phyloP scores from a whole-genome alignment of 2,797 vertebrate species.

The Pipistrellus pipistrellus region DNA sequence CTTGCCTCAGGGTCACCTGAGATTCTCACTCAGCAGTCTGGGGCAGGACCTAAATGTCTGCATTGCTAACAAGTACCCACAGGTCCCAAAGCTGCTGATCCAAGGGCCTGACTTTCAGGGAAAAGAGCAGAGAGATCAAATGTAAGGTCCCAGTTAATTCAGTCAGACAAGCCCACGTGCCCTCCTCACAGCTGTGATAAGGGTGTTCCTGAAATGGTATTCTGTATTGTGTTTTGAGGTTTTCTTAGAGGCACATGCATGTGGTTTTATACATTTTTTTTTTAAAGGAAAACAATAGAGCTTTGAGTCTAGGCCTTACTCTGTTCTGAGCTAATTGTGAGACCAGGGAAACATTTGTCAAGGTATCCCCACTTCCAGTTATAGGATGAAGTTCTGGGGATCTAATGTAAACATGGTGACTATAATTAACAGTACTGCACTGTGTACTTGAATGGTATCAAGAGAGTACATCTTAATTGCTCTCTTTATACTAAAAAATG shows the following conservation, averaged over 20 bases:
- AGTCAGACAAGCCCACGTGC: fast-evolving
- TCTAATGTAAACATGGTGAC: neutral
- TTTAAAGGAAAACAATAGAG: neutral
- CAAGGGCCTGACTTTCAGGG: neutral
- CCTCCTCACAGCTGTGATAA: neutral
- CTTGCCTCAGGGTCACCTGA: neutral
- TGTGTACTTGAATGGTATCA: neutral
- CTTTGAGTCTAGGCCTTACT: neutral
- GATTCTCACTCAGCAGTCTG: neutral
- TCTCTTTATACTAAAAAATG: neutral
- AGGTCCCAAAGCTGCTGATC: neutral
- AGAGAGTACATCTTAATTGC: too few species aligned
- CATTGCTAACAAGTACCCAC: neutral
- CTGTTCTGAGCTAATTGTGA: neutral
- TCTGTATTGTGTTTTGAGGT: neutral
- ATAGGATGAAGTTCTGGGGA: neutral
- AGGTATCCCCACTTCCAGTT: neutral
- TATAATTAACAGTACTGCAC: neutral
- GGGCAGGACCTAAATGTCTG: neutral
- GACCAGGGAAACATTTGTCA: neutral
- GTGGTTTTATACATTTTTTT: neutral
- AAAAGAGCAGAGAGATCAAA: neutral
- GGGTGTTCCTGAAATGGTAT: fast-evolving
- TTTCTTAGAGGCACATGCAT: neutral
- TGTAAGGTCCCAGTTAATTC: neutral